Evolutionary conservation across 2,888 invertebrate genomes (phyloP).

Genomic region (Myopa testacea): DNA sequence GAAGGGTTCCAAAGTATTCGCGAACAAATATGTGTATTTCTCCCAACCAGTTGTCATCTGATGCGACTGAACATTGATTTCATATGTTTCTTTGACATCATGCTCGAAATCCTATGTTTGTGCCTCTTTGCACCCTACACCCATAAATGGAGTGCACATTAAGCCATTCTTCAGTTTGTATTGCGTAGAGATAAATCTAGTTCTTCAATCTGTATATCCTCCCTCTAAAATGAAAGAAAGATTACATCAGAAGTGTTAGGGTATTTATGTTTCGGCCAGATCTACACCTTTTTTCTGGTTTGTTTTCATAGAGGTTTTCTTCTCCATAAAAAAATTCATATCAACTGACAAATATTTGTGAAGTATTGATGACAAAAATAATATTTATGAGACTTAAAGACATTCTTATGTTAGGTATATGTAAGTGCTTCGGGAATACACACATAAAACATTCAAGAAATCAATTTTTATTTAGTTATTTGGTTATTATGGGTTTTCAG

Average conservation of each 20-base stretch:
- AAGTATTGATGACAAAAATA: constrained; percentile 12
- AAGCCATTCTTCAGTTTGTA: no score
- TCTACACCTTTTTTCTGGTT: background rate
- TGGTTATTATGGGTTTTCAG: no score
- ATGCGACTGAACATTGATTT: constrained; percentile 20
- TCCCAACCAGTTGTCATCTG: background rate
- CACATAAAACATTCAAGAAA: background rate
- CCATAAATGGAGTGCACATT: no score
- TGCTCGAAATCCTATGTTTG: background rate
- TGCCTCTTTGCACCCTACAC: no score
- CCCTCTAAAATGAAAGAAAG: no score
- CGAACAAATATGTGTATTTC: constrained; percentile 13
- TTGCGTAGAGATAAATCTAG: no score
- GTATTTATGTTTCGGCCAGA: no score
- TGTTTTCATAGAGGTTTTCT: constrained; percentile 5
- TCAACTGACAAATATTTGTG: constrained; percentile 57
- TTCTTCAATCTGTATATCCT: no score
- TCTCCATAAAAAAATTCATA: constrained; percentile 54
- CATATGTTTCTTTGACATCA: constrained; percentile 2
- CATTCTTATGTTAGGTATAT: background rate
- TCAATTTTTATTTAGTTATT: no score
- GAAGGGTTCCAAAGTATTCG: background rate
- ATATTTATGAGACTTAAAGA: background rate
- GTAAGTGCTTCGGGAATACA: constrained; percentile 28
- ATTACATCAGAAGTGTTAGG: no score